Evolutionary conservation across 92 coral and sea anemone genomes (phyloP), one percentile per base, ranked within the genome.

Genomic region (Meandrina meandrites): DNA sequence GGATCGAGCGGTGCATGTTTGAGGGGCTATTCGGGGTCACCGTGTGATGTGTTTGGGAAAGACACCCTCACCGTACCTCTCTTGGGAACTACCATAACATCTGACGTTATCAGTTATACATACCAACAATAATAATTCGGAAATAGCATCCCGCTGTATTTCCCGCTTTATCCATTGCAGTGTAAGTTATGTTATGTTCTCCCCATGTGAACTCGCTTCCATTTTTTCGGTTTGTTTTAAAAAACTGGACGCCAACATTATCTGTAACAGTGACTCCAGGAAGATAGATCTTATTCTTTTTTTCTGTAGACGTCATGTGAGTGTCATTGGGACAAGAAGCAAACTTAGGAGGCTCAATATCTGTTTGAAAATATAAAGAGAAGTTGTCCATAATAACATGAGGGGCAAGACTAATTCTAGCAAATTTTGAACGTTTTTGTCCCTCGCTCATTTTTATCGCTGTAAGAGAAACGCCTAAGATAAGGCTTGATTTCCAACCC

Each of bases 141-240:
- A 87, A 53, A 7, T 40, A 16, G 50, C 95, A 92, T 4, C 27
- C 21, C 7, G 89, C 93, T 7, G 40, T 69, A 54, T 92, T 90
- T 34, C 95, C 95, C 14, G 93, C 95, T 79, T 54, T 34, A 54
- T 92, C 95, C 24, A 40, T 17, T 5, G 91, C 95, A 16, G 89
- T 90, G 45, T 84, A 90, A 12, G 70, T 92, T 16, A 90, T 76
- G 24, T 62, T 36, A 58, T 89, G 56, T 34, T 56, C 73, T 42
- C 95, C 95, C 90, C 90, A 87, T 0, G 87, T 50, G 0, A 90
- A 30, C 67, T n/a, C 15, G n/a, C 93, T 86, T 45, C 95, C 95
- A 36, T 92, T 92, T 67, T 2, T 0, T 5, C 53, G 56, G 79
- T 70, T 83, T 37, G 89, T 84, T 14, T 72, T 24, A 10, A 90